Base-by-base conservation (phyloP, 1,140 invertebrate genomes). In the Solenopsis fugax region DNA sequence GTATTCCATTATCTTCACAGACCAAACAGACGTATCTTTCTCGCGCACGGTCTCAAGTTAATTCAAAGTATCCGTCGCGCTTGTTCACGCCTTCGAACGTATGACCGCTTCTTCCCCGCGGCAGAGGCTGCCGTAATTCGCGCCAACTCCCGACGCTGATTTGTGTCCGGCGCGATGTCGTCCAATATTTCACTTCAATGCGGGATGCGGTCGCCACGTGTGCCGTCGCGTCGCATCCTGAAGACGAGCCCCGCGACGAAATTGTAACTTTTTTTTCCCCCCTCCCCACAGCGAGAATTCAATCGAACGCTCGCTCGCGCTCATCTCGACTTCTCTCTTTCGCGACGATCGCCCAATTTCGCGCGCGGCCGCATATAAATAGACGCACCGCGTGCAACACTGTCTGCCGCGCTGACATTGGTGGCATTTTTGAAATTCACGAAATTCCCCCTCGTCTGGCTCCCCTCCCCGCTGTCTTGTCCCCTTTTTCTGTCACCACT, bases 351-450 rank as follows among this genome's bases (percentile, higher is more conserved):
- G 84, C 41, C 85, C 48, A 67, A 86, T 86, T 86, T 86, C 56
- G 67, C 24, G 45, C 73, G 64, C 76, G 18, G 41, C 21, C 24
- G 34, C 56, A 12, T 89, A 90, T 90, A 90, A 89, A 89, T 90
- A 89, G 77, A 69, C 13, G 5, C 37, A 24, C 64, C 65, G 58
- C 67, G 41, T 73, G 80, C 69, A 54, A 81, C 65, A 81, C 65
- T 73, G 87, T 87, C 88, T 80, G 82, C 69, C 86, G 50, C 21
- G 85, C 56, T 90, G 90, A 90, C 89, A 89, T 90, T 89, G 87
- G 81, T 77, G 82, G 62, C 71, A 91, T 91, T 91, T 90, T 90
- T 90, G 81, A 89, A 87, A 90, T 91, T 90, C 90, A 48, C 67
- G 52, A 87, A 86, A 91, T 89, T 62, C 89, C 80, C 50, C 24